Evolutionary conservation across 2,797 vertebrate species (phyloP).

Genomic region (Micromesistius poutassou): DNA sequence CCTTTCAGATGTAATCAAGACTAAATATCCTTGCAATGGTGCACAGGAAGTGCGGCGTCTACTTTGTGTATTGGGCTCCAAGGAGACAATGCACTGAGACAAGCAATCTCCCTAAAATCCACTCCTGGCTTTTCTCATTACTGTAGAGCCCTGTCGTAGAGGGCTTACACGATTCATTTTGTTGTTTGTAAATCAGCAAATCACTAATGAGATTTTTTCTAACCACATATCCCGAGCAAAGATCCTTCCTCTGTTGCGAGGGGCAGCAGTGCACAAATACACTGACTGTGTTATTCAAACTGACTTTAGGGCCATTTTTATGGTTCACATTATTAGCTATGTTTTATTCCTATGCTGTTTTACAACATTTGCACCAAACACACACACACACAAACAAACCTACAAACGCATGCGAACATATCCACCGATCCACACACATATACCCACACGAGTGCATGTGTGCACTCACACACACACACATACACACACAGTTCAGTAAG

Average conservation of each 20-base stretch:
- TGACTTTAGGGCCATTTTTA: neutral
- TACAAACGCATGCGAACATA: neutral
- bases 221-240: neutral
- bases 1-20: neutral
- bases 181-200: neutral
- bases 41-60: neutral
- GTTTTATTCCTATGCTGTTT: neutral
- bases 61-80: neutral
- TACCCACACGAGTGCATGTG: neutral
- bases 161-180: neutral
- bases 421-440: neutral
- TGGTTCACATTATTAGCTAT: neutral
- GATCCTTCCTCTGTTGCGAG: neutral
- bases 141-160: conserved; percentile 6
- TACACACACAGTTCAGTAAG: no score
- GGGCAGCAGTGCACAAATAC: neutral
- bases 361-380: neutral
- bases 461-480: neutral
- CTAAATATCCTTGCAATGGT: neutral
- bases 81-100: conserved; percentile 1
- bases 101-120: conserved; percentile 9
- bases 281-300: neutral
- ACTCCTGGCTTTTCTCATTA: neutral
- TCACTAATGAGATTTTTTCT: conserved; percentile 2
- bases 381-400: conserved; percentile 1